A percentile compares a stretch with the other conserved stretches of the same genome.
Evolutionary conservation across 2,797 vertebrate species (phyloP).

Genomic region (Oceanodroma leucorhoa): DNA sequence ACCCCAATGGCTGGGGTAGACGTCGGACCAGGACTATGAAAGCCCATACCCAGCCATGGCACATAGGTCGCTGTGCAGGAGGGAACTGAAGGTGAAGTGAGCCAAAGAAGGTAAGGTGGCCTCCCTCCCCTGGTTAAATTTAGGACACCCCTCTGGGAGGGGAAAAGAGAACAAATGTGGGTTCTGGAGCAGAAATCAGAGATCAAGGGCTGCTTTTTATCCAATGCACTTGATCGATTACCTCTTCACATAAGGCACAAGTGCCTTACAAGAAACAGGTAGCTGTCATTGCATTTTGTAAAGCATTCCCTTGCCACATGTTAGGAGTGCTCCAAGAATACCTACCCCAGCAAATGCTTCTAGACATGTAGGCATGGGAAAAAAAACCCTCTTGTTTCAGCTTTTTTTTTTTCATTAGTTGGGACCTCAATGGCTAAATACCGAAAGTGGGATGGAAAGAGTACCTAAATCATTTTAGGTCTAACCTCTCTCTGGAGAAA

Average conservation of each 20-base stretch:
- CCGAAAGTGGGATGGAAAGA: not conserved
- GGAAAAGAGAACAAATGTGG: not conserved
- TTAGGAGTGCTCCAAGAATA: not conserved
- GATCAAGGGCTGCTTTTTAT: not conserved
- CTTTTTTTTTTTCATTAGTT: not conserved
- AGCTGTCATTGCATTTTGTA: not conserved
- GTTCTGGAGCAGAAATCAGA: not conserved
- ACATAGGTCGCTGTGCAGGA: not conserved
- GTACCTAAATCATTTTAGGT: not conserved
- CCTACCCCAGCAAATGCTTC: not conserved
- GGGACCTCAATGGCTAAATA: not conserved
- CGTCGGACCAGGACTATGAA: not conserved
- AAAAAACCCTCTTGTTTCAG: not conserved
- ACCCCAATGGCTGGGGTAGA: not conserved
- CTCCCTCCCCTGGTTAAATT: not conserved
- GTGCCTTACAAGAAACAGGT: not conserved
- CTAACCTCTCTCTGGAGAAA: not conserved
- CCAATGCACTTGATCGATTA: not conserved
- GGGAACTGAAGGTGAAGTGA: not conserved
- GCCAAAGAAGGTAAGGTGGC: not conserved
- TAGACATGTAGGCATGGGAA: not conserved
- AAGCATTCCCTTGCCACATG: not conserved
- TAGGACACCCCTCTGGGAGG: not conserved
- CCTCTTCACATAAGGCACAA: not conserved
- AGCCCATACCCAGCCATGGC: accelerated